Evolutionary conservation across 2,797 vertebrate species (phyloP), one percentile per base, ranked within the genome.

Genomic region (Kryptolebias ocellatus): DNA sequence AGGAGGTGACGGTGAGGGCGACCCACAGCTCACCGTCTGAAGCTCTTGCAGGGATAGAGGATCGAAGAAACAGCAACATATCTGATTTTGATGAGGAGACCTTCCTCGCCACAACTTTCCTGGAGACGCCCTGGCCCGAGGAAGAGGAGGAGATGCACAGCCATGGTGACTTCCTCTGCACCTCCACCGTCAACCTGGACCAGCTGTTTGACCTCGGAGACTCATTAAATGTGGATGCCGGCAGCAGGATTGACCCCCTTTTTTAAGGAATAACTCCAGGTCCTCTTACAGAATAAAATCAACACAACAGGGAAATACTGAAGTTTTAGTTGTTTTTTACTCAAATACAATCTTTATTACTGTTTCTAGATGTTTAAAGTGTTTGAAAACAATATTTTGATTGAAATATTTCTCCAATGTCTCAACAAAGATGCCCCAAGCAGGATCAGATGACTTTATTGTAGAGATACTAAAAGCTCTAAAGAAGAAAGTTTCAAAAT

Each of bases 51-150:
- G 89, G 81, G 5, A 53, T 57, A 5, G 24, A 58, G 4, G 93
- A 94, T 65, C 92, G 76, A 50, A 92, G 90, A 24, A 91, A 91
- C 82, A 92, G 67, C 10, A 58, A 75, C 0, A 60, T 34, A 31
- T 73, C 87, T 2, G 94, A 96, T 91, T 92, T 96, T 53, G 95
- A 96, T 0, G 95, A 98, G 90, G 94, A 94, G 79, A 97, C 96
- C 64, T 95, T 97, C 77, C 87, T 97, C 74, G 95, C 96, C 66
- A 96, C 96, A 0, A 94, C 95, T 17, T 96, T 97, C 85, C 93
- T 99, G 85, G 95, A 98, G 87, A 93, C 93, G 27, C 94, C 95
- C 28, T 98, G 97, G 96, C 92, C 95, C 0, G 96, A 96, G 63
- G 92, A 90, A 76, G 91, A 92, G 60, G 91, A 90, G 77, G 91